Percentiles rank a stretch among this genome's conserved stretches.
These are phyloP conservation scores for Dasysyrphus albostriatus DNA, from an alignment of 2,888 invertebrate species.

Conservation along the genomic window DNA sequence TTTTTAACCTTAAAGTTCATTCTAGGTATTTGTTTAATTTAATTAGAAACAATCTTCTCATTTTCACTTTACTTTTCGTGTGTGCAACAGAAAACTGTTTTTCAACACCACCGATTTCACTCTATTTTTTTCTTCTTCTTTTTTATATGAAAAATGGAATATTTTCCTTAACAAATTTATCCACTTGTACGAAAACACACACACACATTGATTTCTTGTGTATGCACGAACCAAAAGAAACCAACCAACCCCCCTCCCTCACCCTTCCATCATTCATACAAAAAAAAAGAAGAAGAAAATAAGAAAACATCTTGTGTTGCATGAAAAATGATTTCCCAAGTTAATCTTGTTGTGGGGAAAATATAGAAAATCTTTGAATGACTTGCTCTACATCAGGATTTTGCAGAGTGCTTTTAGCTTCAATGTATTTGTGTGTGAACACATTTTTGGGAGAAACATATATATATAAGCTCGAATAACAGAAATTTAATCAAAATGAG, in stretches of 20 bases:
- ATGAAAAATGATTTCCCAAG: constrained; percentile 68
- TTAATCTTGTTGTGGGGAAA: constrained; percentile 66
- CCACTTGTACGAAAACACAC: constrained; percentile 5
- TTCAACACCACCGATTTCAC: constrained; percentile 11
- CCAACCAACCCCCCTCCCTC: background rate
- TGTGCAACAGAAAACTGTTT: constrained; percentile 38
- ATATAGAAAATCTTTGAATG: constrained; percentile 56
- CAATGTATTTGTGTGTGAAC: constrained; percentile 54
- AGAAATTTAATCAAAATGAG: background rate
- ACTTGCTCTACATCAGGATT: constrained; percentile 60
- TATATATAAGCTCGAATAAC: background rate
- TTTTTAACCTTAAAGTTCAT: constrained; percentile 62
- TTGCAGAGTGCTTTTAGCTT: constrained; percentile 30
- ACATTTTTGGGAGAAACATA: constrained; percentile 42
- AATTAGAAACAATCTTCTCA: constrained; percentile 50
- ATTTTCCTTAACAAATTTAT: constrained; percentile 40
- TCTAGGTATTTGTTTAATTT: constrained; percentile 52
- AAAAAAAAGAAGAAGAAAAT: constrained; percentile 7
- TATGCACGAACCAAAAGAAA: background rate
- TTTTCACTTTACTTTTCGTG: constrained; percentile 25
- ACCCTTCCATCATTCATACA: background rate
- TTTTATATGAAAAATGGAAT: constrained; percentile 26
- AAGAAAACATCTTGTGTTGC: constrained; percentile 60
- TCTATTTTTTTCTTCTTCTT: background rate
- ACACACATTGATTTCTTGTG: background rate